Evolutionary conservation across 2,888 invertebrate genomes (phyloP).

Genomic region (Temnothorax ravouxi): DNA sequence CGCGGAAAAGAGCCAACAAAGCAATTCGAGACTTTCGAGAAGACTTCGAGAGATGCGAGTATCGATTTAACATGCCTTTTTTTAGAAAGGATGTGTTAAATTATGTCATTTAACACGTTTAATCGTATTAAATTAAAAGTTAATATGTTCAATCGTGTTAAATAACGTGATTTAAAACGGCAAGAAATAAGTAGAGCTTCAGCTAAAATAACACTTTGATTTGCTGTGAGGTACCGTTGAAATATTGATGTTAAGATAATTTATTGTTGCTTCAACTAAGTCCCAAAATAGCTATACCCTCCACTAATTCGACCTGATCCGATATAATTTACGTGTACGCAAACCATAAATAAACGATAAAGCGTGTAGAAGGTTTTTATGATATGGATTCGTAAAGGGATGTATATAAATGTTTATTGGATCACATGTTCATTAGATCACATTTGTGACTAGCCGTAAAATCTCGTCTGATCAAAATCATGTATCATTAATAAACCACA

Average conservation of each 20-base stretch:
- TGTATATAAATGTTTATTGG: background rate
- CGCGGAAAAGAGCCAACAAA: too few relatives aligned
- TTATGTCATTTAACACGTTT: too few relatives aligned
- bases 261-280: constrained; percentile 64
- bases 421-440: background rate
- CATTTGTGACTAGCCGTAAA: background rate
- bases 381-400: background rate
- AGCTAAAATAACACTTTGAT: too few relatives aligned
- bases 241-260: constrained; percentile 8
- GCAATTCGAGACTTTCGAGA: too few relatives aligned
- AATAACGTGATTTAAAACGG: too few relatives aligned
- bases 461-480: background rate
- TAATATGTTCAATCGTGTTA: too few relatives aligned
- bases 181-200: too few relatives aligned
- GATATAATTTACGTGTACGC: constrained; percentile 12
- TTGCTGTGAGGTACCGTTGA: background rate
- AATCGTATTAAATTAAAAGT: too few relatives aligned
- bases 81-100: too few relatives aligned
- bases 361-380: background rate
- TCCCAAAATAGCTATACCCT: constrained; percentile 52
- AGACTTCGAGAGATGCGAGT: too few relatives aligned
- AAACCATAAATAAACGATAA: constrained; percentile 16
- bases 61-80: too few relatives aligned
- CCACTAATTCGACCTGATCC: constrained; percentile 60
- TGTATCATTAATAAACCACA: background rate